Evolutionary conservation across 2,797 vertebrate genomes (phyloP).

Genomic region (Heliangelus exortis): DNA sequence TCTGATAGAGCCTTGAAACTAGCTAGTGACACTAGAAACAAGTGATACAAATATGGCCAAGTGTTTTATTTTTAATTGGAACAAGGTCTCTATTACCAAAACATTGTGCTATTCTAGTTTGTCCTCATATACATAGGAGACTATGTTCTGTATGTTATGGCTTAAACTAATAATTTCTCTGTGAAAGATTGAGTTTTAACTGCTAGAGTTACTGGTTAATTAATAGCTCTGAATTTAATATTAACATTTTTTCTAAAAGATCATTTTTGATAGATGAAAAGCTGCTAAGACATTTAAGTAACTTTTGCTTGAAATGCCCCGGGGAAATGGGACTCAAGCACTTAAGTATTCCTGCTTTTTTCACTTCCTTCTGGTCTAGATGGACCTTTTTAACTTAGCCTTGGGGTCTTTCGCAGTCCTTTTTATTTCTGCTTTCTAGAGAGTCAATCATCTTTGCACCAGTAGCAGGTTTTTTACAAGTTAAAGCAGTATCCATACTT

Average conservation of each 20-base stretch:
- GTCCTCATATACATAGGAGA: background rate
- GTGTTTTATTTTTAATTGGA: background rate
- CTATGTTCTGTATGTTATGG: background rate
- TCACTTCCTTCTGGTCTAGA: background rate
- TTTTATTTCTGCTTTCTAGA: background rate
- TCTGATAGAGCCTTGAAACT: background rate
- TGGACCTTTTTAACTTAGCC: background rate
- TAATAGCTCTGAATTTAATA: background rate
- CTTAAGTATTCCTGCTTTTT: background rate
- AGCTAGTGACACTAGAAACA: background rate
- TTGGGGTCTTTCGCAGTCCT: background rate
- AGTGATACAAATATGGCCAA: background rate
- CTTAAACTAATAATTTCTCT: background rate
- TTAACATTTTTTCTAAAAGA: background rate
- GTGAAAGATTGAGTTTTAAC: background rate
- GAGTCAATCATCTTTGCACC: background rate
- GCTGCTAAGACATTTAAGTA: background rate
- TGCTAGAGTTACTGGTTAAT: background rate
- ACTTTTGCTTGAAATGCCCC: background rate
- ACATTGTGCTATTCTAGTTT: background rate
- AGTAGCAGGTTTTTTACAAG: background rate
- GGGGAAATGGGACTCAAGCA: background rate
- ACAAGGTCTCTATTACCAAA: background rate
- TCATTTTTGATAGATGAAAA: background rate
- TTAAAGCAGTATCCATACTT: background rate